These are phyloP conservation scores for Protonibea diacanthus DNA, from an alignment of 2,797 vertebrate genomes.

Conservation along the genomic window DNA sequence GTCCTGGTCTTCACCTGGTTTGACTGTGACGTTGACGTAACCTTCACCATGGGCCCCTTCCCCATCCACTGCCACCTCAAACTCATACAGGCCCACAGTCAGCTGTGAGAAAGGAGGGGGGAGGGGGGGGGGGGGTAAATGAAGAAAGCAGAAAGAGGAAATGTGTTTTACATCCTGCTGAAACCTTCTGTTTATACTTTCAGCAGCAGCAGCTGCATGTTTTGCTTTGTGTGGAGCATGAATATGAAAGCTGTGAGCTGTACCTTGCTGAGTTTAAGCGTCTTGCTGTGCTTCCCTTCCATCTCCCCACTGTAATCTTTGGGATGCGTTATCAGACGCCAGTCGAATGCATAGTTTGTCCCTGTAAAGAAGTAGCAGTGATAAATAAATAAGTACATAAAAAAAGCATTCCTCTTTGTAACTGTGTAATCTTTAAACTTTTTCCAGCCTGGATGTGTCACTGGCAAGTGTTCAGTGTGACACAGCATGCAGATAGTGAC, in stretches of 20 bases:
- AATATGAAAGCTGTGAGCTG: constrained; percentile 3
- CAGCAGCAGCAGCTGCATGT: background rate
- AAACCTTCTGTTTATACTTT: constrained; percentile 12
- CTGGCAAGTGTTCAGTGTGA: constrained; percentile 22
- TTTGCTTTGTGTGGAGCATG: constrained; percentile 19
- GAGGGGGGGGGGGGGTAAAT: background rate
- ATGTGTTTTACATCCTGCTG: background rate
- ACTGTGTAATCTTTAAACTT: constrained; percentile 31
- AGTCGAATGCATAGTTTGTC: constrained; percentile 91
- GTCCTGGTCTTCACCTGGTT: constrained; percentile 88
- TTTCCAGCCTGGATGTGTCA: constrained; percentile 15
- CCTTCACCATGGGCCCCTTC: constrained; percentile 91
- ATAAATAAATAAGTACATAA: background rate
- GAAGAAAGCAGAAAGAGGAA: constrained; percentile 18
- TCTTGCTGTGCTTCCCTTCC: constrained; percentile 91
- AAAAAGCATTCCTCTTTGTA: constrained; percentile 14
- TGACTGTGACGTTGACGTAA: constrained; percentile 96
- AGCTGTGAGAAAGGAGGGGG: constrained; percentile 82
- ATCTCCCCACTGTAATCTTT: constrained; percentile 96
- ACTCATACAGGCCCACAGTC: constrained; percentile 96
- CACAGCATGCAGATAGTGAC: background rate
- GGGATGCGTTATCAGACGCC: constrained; percentile 95
- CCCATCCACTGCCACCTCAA: constrained; percentile 91
- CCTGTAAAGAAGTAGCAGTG: constrained; percentile 75
- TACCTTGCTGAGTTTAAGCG: constrained; percentile 95